phyloP scores from a whole-genome alignment of 2,113 vertebrate genomes.

The Microtus richardsoni region DNA sequence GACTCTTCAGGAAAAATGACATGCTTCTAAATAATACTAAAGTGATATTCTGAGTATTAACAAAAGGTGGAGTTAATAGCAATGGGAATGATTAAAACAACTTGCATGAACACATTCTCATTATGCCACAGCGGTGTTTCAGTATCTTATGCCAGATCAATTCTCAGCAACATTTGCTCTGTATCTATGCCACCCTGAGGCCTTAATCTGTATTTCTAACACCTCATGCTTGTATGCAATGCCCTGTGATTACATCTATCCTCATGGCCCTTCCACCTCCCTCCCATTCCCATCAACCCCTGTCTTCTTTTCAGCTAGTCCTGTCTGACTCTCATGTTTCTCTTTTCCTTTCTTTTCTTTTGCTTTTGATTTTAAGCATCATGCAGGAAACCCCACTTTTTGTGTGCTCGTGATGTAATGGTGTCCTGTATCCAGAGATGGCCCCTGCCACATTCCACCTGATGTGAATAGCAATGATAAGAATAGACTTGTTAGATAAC shows the following conservation, averaged over 20 bases:
- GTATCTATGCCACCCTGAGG: too few relatives aligned
- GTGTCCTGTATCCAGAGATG: not conserved
- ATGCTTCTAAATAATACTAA: not conserved
- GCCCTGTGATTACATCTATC: not conserved
- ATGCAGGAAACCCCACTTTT: not conserved
- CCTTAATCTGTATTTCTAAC: not conserved
- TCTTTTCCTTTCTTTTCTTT: not conserved
- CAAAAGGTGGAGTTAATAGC: not conserved
- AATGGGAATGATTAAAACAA: not conserved
- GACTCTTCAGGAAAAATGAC: not conserved
- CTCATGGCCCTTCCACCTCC: too few relatives aligned
- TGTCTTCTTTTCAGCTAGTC: not conserved
- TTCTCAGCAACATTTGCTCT: not conserved
- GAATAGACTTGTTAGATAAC: not conserved
- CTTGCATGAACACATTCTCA: not conserved
- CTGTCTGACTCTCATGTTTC: too few relatives aligned
- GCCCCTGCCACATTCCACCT: too few relatives aligned
- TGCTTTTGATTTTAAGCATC: not conserved
- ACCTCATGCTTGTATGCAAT: not conserved
- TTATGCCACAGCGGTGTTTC: not conserved
- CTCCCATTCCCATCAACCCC: too few relatives aligned
- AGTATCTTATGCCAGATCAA: not conserved
- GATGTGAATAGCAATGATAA: not conserved
- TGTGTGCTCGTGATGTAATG: not conserved
- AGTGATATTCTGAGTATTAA: not conserved